A percentile compares a stretch with the other conserved stretches of the same genome.
Evolutionary conservation across 2,888 invertebrate species (phyloP).

Genomic region (Coecobrya sp.): DNA sequence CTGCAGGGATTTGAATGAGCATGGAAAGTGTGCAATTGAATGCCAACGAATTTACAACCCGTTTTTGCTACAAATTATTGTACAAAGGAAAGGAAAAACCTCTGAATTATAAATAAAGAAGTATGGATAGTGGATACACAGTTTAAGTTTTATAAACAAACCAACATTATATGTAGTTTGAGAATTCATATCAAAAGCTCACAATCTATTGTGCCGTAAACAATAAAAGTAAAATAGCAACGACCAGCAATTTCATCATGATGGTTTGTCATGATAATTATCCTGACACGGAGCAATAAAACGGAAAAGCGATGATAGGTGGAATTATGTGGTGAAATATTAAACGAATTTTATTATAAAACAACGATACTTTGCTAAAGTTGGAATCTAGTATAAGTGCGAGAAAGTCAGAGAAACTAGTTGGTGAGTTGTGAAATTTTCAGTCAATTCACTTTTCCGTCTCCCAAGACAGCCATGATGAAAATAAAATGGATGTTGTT

Average conservation of each 20-base stretch:
- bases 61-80: too few relatives aligned
- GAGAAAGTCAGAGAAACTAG: neutral
- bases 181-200: too few relatives aligned
- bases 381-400: neutral
- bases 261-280: slow-evolving; percentile 6
- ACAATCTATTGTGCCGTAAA: neutral
- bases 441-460: slow-evolving; percentile 1
- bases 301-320: neutral
- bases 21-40: too few relatives aligned
- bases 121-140: too few relatives aligned
- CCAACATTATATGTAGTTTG: too few relatives aligned
- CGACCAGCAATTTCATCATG: neutral
- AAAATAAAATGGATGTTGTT: slow-evolving; percentile 26
- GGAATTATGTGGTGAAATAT: slow-evolving; percentile 9
- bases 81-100: too few relatives aligned
- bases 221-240: neutral
- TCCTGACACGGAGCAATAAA: slow-evolving; percentile 5
- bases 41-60: too few relatives aligned
- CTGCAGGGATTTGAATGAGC: too few relatives aligned
- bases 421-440: slow-evolving; percentile 10
- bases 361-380: neutral
- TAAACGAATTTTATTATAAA: neutral
- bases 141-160: too few relatives aligned
- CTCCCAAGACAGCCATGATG: slow-evolving; percentile 27
- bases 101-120: too few relatives aligned